A percentile compares a stretch with the other conserved stretches of the same genome.
Conservation (phyloP, 2,888 invertebrate species). For the Unio delphinus region DNA sequence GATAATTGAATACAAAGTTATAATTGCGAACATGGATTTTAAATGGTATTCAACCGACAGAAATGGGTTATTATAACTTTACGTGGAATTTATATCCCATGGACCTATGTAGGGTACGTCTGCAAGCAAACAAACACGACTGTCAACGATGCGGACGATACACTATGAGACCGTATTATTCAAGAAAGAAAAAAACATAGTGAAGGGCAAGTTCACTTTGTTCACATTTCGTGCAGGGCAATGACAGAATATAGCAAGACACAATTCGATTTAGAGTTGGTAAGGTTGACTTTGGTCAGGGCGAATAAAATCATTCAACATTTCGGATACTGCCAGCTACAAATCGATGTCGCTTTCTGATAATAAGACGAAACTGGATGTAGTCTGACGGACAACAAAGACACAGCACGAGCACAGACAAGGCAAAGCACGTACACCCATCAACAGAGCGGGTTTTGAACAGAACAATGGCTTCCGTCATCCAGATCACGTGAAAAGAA, state of each 20-base stretch:
- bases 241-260: too few relatives aligned
- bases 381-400: too few relatives aligned
- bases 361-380: too few relatives aligned
- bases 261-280: too few relatives aligned
- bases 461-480: too few relatives aligned
- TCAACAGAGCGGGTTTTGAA: too few relatives aligned
- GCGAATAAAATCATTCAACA: slow-evolving; percentile 13
- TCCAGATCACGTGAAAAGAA: too few relatives aligned
- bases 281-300: slow-evolving; percentile 6
- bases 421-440: too few relatives aligned
- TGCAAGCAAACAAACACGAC: slow-evolving; percentile 6
- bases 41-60: slow-evolving; percentile 5
- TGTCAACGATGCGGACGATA: background rate
- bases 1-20: too few relatives aligned
- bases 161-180: slow-evolving; percentile 16
- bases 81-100: slow-evolving; percentile 11
- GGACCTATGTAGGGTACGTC: slow-evolving; percentile 15
- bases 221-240: too few relatives aligned
- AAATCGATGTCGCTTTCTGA: slow-evolving; percentile 6
- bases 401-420: too few relatives aligned
- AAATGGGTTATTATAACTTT: slow-evolving; percentile 7
- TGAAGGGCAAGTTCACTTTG: slow-evolving; percentile 4
- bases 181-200: slow-evolving; percentile 9
- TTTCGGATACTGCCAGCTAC: slow-evolving; percentile 12
- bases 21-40: background rate